These are phyloP conservation scores for Pseudonaja textilis DNA, from an alignment of 2,113 vertebrate species.

Conservation along the genomic window DNA sequence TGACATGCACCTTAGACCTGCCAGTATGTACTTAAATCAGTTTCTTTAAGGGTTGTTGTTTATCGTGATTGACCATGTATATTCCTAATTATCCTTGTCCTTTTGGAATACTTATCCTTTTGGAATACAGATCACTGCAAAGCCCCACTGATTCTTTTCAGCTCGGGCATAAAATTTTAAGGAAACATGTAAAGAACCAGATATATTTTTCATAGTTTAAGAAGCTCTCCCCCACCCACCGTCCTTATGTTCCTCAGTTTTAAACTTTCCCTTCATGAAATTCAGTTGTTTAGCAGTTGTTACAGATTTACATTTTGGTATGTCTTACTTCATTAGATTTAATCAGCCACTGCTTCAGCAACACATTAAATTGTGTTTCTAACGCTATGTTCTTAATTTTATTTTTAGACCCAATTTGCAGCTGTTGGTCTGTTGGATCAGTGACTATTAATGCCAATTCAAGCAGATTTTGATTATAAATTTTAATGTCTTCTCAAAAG, in stretches of 20 bases:
- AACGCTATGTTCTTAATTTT: slow-evolving; percentile 55
- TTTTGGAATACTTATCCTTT: not conserved
- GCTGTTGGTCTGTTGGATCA: slow-evolving; percentile 42
- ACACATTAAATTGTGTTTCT: slow-evolving; percentile 54
- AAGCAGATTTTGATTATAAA: slow-evolving; percentile 58
- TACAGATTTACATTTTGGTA: not conserved
- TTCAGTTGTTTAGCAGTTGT: slow-evolving; percentile 20
- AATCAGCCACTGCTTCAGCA: slow-evolving; percentile 47
- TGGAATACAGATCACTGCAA: not conserved
- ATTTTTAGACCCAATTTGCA: slow-evolving; percentile 57
- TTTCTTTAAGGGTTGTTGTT: not conserved
- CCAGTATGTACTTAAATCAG: not conserved
- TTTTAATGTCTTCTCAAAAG: slow-evolving; percentile 41
- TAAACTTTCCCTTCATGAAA: slow-evolving; percentile 28
- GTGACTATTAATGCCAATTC: slow-evolving; percentile 62
- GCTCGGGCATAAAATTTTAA: not conserved
- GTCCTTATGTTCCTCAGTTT: not conserved
- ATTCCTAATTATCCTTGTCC: not conserved
- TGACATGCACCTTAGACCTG: not conserved
- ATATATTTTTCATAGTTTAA: not conserved
- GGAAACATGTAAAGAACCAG: not conserved
- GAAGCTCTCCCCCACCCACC: not conserved
- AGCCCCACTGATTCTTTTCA: not conserved
- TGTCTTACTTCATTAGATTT: slow-evolving; percentile 38
- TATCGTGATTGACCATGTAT: not conserved